A percentile compares a stretch with the other conserved stretches of the same genome.
Evolutionary conservation across 2,888 invertebrate genomes (phyloP).

Genomic region (Stenchaetothrips biformis): DNA sequence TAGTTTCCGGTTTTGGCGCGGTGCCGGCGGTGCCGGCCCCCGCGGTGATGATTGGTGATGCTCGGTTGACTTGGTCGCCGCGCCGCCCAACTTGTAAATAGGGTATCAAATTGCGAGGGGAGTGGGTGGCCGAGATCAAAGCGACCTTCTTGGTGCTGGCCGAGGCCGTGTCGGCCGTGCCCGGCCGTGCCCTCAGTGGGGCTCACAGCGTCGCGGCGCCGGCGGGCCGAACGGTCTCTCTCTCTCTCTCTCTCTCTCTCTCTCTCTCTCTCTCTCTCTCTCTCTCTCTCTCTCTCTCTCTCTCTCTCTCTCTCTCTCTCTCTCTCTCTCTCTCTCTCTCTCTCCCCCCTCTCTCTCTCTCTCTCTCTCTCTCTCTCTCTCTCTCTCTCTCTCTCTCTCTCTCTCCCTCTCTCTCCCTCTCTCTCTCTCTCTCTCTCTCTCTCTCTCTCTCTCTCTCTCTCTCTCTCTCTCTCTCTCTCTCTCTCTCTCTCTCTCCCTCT

Average conservation of each 20-base stretch:
- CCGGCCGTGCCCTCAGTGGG: too few relatives aligned
- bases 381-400: not conserved
- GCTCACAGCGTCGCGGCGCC: not conserved
- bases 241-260: too few relatives aligned
- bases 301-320: conserved; percentile 26
- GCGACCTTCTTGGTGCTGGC: too few relatives aligned
- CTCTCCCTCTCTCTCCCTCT: not conserved
- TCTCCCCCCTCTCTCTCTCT: not conserved
- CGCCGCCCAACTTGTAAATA: too few relatives aligned
- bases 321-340: not conserved
- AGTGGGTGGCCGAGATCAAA: too few relatives aligned
- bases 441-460: conserved; percentile 1
- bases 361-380: conserved; percentile 29
- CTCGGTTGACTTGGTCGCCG: too few relatives aligned
- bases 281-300: not conserved
- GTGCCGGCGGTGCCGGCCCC: too few relatives aligned
- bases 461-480: conserved; percentile 11
- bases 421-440: not conserved
- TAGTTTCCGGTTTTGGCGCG: too few relatives aligned
- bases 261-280: conserved; percentile 28
- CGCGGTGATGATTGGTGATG: too few relatives aligned
- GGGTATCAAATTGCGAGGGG: too few relatives aligned
- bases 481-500: conserved; percentile 29
- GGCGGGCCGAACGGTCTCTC: too few relatives aligned
- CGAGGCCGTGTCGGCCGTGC: too few relatives aligned